Base-by-base conservation (phyloP, 2,888 invertebrate species). In the Drosophila atripex region DNA sequence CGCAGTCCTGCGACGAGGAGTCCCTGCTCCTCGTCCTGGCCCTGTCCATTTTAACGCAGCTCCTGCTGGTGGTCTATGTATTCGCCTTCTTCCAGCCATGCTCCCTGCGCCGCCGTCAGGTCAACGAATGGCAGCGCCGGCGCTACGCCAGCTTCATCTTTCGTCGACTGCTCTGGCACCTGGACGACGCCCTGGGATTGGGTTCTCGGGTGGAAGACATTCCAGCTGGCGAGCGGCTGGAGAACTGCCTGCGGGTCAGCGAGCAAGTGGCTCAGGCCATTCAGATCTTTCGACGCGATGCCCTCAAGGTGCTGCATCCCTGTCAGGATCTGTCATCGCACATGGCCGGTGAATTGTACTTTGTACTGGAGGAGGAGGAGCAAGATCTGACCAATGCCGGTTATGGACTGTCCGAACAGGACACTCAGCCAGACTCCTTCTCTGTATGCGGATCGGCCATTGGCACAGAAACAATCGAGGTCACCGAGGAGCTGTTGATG, bases 111-210 rank as follows among this genome's bases (percentile, higher is more conserved):
- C 66, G 64, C 1, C 55, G 53, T 7, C 59, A 76, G 32, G 18
- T 56, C 0, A 71, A 61, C 25, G 71, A 61, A 58, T 38, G 28
- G 18, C 55, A 18, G 14, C 78, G 82, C 8, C 61, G 59, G 0
- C 69, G 61, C 8, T 80, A 54, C 14, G 51, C 59, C 11, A 71
- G 57, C 43, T 84, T 73, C 21, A 72, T 80, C 7, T 66, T 85
- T 23, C 76, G 82, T 0, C 82, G 79, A 0, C 47, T 84, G 4
- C 41, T 80, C 51, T 53, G 66, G 6, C 71, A 80, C 6, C 41
- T 80, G 2, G 78, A 77, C 25, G 12, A 9, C 11, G 78, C 73
- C 0, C 23, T 68, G 6, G 14, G 18, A 3, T 6, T 6, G 3
- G 9, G 16, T 11, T 1, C 25, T 7, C 1, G 12, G 3, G 12